Base-by-base conservation (phyloP, 1,140 invertebrate genomes). In the Zaprionus gabonicus region DNA sequence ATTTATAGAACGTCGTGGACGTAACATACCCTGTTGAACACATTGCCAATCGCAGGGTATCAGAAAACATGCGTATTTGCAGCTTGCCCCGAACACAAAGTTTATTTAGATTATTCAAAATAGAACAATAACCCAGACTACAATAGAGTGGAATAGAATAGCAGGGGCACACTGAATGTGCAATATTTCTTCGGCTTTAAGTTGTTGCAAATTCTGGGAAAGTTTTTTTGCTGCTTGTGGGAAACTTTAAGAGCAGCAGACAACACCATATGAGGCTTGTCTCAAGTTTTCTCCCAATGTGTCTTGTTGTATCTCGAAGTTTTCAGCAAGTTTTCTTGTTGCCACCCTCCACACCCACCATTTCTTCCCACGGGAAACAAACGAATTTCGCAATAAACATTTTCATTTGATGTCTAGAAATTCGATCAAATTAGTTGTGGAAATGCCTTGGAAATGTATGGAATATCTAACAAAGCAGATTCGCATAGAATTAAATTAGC, bases 101-200 rank as follows among this genome's bases (percentile, higher is more conserved):
- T 46, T 46, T 46, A 46, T 46, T 46, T 46, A 46, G 41, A 46
- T 46, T 46, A 46, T 46, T 46, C n/a, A 9, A 46, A 46, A 46
- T 46, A 46, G 41, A 46, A 46, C 41, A 46, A 46, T 46, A 46
- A 46, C 41, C 41, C n/a, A 46, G 41, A 46, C 41, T 46, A 46
- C 41, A 46, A 46, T 46, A 17, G n/a, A 46, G n/a, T 46, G 41
- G 15, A 17, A 46, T 15, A 41, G 41, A 46, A n/a, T 44, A 17
- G 41, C 41, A 44, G 41, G 41, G 41, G 41, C 41, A 44, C 41
- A 44, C 6, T 44, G 41, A 44, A 46, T 46, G 41, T 46, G 41
- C 41, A 46, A 46, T 46, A 10, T 17, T 7, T 46, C 41, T 46
- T 46, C n/a, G 41, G 41, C 41, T 46, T 46, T 46, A 46, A 46